Base-by-base conservation (phyloP, 1,140 invertebrate genomes). In the Atta cephalotes region DNA sequence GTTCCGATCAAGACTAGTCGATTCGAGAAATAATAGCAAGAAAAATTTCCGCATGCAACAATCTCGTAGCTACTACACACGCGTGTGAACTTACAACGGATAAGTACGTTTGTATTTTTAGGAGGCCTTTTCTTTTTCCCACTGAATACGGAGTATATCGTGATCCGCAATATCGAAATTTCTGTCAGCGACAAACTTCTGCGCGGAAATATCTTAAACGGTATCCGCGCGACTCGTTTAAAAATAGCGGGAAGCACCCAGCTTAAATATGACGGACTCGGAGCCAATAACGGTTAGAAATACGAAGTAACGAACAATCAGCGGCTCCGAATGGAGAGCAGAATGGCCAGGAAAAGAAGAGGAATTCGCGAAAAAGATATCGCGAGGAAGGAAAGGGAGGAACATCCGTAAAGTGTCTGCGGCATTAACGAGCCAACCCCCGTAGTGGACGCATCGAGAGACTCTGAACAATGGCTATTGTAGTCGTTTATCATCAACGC, bases 381-480 rank as follows among this genome's bases (percentile, higher is more conserved):
- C 21, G 45, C 63, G 63, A 78, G 53, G 77, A 63, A 77, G 63
- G 72, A 58, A 45, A 10, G 3, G n/a, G 1, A 39, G 12, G 1
- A 31, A 49, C 35, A 35, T 60, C 16, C 51, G 9, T 53, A 10
- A 60, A n/a, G 18, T 68, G 74, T 89, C 82, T 74, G 45, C 88
- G 82, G 31, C 76, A 86, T 87, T 86, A 89, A 89, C 70, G 45
- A 82, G 58, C 25, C 18, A 39, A 70, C 76, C 35, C 31, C 51
- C 51, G 51, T 82, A 63, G 76, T 78, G 68, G 76, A 80, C 56
- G 63, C 78, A 66, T 68, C 62, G 88, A 35, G 88, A 35, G 68
- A 76, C 49, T 76, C 31, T 45, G 66, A 89, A 94, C 93, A 94
- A 94, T 94, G 86, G 90, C 87, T 76, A 93, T 93, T 94, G 94